Base-by-base conservation (phyloP, 2,797 vertebrate genomes). In the Danionella dracula region DNA sequence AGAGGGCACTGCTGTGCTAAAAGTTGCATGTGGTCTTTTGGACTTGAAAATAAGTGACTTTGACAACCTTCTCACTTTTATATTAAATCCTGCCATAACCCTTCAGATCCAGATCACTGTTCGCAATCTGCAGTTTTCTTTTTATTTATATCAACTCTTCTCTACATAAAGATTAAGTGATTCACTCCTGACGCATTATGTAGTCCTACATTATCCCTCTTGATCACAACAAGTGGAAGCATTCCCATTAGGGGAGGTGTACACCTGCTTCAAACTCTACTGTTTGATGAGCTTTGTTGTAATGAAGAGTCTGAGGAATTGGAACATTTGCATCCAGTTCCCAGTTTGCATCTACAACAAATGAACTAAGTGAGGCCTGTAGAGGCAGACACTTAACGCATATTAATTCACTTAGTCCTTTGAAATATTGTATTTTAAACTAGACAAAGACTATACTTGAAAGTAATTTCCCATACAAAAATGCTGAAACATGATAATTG, bases 251-350 rank as follows among this genome's bases (percentile, higher is more conserved):
- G 70, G 66, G 51, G 63, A 54, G 23, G 16, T 6, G 27, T 40
- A 63, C 54, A 73, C 76, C 69, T 75, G 75, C 80, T 81, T 80
- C 78, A 66, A 78, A 56, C 63, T 66, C 15, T 57, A 42, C 37
- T 50, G 67, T 49, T 76, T 72, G 71, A 75, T 82, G 78, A 80
- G 75, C 73, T 51, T 69, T 54, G 72, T 54, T 75, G 76, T 72
- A 81, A 76, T 7, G 27, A 68, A 64, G 61, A 79, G 73, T 72
- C 81, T 70, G 63, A 78, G 70, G 77, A 82, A 68, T 70, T 71
- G 37, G 16, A 64, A 51, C 65, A 81, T 84, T 82, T 79, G 76
- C 78, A 83, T 78, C 31, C 49, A 70, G 67, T 83, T 79, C 62
- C 71, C 35, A 27, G 38, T 38, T 62, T 48, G 40, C 20, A 54